These are phyloP conservation scores for Dryobotodes eremita DNA, from an alignment of 2,888 invertebrate species.

Conservation along the genomic window DNA sequence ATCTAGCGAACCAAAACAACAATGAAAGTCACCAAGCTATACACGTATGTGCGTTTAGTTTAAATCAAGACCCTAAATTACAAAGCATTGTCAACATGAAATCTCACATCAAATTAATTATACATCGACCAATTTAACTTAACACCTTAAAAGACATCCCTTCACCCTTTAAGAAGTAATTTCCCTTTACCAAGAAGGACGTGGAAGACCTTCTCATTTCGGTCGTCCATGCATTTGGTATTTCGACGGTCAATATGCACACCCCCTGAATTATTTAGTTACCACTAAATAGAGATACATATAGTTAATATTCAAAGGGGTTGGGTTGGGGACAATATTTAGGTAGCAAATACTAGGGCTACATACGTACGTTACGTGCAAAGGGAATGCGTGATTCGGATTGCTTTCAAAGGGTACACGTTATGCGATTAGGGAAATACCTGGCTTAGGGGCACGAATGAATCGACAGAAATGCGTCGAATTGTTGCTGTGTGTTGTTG, in stretches of 20 bases:
- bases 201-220: conserved; percentile 65
- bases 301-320: conserved; percentile 86
- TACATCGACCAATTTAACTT: conserved; percentile 63
- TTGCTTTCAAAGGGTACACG: conserved; percentile 67
- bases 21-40: conserved; percentile 23
- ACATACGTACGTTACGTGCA: conserved; percentile 66
- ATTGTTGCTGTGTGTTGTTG: conserved; percentile 15
- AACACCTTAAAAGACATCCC: conserved; percentile 43
- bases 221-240: conserved; percentile 76
- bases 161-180: conserved; percentile 19
- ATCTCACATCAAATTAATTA: conserved; percentile 67
- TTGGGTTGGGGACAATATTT: conserved; percentile 83
- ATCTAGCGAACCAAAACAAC: not conserved
- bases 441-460: conserved; percentile 54
- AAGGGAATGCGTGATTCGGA: conserved; percentile 82
- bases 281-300: conserved; percentile 84
- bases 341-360: conserved; percentile 80
- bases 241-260: conserved; percentile 84
- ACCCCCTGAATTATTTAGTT: conserved; percentile 85
- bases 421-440: conserved; percentile 71
- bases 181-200: conserved; percentile 25
- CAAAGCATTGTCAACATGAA: conserved; percentile 66
- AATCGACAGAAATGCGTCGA: conserved; percentile 42
- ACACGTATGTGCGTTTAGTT: conserved; percentile 8
- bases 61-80: conserved; percentile 51